phyloP scores from a whole-genome alignment of 2,113 vertebrate species.

The Syngnathus typhle region DNA sequence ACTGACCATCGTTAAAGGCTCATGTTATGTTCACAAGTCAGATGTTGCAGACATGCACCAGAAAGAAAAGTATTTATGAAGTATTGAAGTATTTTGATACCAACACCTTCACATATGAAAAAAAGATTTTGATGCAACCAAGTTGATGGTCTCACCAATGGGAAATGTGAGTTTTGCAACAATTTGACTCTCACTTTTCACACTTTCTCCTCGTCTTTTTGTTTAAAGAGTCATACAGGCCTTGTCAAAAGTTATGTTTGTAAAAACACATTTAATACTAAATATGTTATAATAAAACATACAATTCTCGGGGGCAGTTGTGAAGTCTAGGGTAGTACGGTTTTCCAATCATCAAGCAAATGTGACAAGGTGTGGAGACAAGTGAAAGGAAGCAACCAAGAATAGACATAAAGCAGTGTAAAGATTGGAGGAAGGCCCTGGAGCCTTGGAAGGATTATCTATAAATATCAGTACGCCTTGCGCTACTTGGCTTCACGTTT shows the following conservation, averaged over 20 bases:
- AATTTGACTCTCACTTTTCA: background rate
- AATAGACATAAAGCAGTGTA: slow-evolving; percentile 2
- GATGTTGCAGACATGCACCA: background rate
- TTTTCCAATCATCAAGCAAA: slow-evolving; percentile 4
- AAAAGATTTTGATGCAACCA: background rate
- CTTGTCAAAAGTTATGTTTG: background rate
- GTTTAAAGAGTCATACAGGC: background rate
- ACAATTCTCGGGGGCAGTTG: background rate
- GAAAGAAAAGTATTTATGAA: background rate
- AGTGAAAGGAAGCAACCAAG: slow-evolving; percentile 3
- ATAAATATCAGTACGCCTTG: slow-evolving; percentile 13
- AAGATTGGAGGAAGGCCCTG: slow-evolving; percentile 27
- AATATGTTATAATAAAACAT: background rate
- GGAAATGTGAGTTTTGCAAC: background rate
- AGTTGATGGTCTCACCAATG: background rate
- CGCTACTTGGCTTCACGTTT: background rate
- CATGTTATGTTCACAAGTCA: too few species aligned
- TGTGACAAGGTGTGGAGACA: background rate
- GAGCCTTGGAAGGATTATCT: slow-evolving; percentile 24
- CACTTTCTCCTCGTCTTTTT: background rate
- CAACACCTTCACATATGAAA: too few species aligned
- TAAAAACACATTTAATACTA: background rate
- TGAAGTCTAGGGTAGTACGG: background rate
- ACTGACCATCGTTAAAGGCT: too few species aligned
- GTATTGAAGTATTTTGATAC: too few species aligned